Evolutionary conservation across 2,888 invertebrate species (phyloP).

Genomic region (Deilephila porcellus): DNA sequence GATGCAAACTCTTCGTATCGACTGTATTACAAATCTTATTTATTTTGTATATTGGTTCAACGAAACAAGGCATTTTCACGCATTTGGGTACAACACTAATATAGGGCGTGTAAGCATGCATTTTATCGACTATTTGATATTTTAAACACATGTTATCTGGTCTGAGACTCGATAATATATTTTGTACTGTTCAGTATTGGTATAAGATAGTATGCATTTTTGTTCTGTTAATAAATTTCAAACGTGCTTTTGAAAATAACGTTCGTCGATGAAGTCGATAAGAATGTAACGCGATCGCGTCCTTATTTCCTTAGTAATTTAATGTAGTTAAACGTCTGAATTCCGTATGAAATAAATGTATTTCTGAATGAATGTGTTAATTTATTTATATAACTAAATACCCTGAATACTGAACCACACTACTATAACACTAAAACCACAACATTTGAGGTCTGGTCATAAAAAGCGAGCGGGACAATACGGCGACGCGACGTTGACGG

Average conservation of each 20-base stretch:
- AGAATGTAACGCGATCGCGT: not conserved
- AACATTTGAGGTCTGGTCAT: no score
- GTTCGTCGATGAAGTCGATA: not conserved
- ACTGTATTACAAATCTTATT: conserved; percentile 11
- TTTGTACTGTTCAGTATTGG: conserved; percentile 9
- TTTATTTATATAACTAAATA: not conserved
- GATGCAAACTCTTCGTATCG: conserved; percentile 13
- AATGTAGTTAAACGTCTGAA: conserved; percentile 14
- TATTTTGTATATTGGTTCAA: conserved; percentile 22
- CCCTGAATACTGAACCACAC: no score
- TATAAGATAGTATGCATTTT: conserved; percentile 1
- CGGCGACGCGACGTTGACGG: no score
- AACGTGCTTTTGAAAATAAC: not conserved
- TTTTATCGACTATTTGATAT: conserved; percentile 19
- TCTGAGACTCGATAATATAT: not conserved
- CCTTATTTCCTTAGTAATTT: conserved; percentile 19
- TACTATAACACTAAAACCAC: no score
- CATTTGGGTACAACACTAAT: not conserved
- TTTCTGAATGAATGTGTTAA: conserved; percentile 10
- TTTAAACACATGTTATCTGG: not conserved
- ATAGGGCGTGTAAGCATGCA: not conserved
- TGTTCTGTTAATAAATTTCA: not conserved
- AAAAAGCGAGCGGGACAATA: no score
- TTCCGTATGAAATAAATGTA: conserved; percentile 19
- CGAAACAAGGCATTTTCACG: conserved; percentile 10